Base-by-base conservation (phyloP, 2,797 vertebrate species). In the Parauchenoglanis ngamensis region DNA sequence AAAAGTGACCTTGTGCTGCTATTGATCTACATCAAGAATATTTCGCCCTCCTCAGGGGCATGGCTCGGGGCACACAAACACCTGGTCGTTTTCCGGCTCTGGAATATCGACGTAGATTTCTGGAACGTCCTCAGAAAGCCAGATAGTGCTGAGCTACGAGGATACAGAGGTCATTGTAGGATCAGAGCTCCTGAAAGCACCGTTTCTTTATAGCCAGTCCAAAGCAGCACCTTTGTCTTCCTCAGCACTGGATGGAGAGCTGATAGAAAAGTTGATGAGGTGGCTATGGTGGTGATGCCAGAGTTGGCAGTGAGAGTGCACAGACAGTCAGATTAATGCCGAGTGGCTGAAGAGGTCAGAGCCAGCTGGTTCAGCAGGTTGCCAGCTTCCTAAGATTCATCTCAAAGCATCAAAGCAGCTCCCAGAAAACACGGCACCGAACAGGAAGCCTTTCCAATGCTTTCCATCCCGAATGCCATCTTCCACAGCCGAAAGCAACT, bases 21-120 rank as follows among this genome's bases (percentile, higher is more conserved):
- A 97, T 96, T 95, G 96, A 97, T 97, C 93, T 94, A 94, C 95
- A 96, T 96, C 94, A 94, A 95, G 94, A 95, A 95, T 95, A 89
- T 89, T 86, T 87, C 28, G 65, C 92, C 92, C 92, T 89, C 92
- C 92, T 95, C 95, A 96, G 96, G 96, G 96, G 95, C 92, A 54
- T 90, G 92, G 89, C 84, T 40, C 56, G 21, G 83, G 85, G 68
- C 54, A 79, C 80, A 28, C 46, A 25, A 80, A 19, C 82, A 63
- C 23, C 21, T 19, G 57, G 80, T 65, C 31, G 40, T 11, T 52
- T 79, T 86, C 82, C 17, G 72, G 78, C 80, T 84, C 81, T 31
- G 67, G 56, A 88, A 83, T 90, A 88, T 89, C 68, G 91, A 87
- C 88, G 3, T 56, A 68, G 73, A n/a, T 17, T 87, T 90, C 72